phyloP scores from a whole-genome alignment of 2,113 vertebrate species.

The Origma solitaria region DNA sequence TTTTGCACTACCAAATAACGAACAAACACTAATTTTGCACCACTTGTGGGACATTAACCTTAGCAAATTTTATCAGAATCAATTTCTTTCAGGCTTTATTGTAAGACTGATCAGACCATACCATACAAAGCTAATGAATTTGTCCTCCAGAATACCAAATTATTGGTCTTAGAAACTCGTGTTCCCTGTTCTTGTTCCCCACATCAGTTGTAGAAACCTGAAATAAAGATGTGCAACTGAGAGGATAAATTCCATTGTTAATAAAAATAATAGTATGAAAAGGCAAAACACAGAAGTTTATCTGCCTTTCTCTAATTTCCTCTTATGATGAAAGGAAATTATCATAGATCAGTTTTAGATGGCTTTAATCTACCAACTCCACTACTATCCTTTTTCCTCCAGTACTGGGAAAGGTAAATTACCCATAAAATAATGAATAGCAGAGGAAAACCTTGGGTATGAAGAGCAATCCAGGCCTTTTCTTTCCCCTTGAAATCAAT shows the following conservation, averaged over 20 bases:
- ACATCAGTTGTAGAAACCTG: background rate
- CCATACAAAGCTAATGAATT: background rate
- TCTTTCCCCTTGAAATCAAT: background rate
- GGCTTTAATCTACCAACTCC: background rate
- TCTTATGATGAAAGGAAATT: background rate
- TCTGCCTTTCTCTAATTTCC: background rate
- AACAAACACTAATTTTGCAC: background rate
- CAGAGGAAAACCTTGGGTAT: background rate
- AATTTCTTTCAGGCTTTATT: background rate
- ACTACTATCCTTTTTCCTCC: background rate
- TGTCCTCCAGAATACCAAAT: background rate
- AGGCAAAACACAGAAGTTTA: accelerated
- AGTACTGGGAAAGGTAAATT: background rate
- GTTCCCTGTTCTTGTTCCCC: background rate
- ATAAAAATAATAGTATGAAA: background rate
- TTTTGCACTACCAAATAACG: background rate
- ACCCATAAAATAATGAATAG: background rate
- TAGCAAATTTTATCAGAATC: background rate
- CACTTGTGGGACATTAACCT: background rate
- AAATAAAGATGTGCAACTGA: background rate
- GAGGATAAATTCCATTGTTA: background rate
- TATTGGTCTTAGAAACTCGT: background rate
- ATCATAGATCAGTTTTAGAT: background rate
- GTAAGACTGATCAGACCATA: background rate
- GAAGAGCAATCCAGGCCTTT: background rate